phyloP scores from a whole-genome alignment of 2,113 vertebrate species.

The Cephalophus harveyi region DNA sequence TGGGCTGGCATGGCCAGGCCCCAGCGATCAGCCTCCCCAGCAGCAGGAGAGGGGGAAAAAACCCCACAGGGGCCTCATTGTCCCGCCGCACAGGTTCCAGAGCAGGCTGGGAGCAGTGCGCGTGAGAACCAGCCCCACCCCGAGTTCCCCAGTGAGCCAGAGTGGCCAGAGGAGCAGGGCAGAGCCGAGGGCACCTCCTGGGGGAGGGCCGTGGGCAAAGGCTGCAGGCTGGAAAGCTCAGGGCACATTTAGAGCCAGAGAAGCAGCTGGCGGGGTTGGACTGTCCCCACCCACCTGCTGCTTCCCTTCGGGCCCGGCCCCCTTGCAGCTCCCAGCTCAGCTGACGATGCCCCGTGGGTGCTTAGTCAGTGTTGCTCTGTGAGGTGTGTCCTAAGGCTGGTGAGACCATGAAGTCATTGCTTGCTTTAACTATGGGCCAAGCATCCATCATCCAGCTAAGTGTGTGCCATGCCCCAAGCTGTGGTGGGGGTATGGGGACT shows the following conservation, averaged over 20 bases:
- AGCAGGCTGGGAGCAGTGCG: accelerated
- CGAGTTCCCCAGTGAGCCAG: accelerated
- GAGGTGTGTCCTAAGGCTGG: not conserved
- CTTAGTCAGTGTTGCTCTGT: not conserved
- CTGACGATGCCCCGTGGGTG: not conserved
- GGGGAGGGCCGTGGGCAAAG: not conserved
- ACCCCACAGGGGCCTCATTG: not conserved
- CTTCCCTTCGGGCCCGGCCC: not conserved
- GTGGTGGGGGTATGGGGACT: not conserved
- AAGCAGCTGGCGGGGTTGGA: not conserved
- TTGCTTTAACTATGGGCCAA: not conserved
- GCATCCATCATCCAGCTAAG: not conserved
- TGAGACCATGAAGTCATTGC: not conserved
- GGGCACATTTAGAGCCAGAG: not conserved
- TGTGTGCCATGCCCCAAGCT: not conserved
- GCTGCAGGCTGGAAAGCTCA: not conserved
- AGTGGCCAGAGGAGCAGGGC: not conserved
- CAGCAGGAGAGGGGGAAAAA: not conserved
- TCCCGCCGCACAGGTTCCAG: not conserved
- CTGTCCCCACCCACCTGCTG: not conserved
- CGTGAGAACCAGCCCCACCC: not conserved
- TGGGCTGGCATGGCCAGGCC: not conserved
- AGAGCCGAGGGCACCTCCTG: not conserved
- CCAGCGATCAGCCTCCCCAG: not conserved
- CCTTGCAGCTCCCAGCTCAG: not conserved